Evolutionary conservation across 2,797 vertebrate genomes (phyloP).

Genomic region (Lepus oiostolus): DNA sequence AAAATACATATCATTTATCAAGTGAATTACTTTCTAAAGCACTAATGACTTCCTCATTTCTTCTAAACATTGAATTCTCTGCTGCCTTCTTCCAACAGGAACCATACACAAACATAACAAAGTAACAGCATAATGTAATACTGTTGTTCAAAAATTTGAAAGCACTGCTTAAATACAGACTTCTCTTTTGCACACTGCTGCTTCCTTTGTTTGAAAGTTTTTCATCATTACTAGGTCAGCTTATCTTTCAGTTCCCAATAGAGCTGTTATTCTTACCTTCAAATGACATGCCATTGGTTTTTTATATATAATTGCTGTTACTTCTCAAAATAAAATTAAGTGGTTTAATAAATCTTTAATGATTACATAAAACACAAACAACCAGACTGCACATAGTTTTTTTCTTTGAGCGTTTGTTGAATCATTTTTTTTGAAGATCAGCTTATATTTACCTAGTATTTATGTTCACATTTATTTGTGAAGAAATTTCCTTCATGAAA

Average conservation of each 20-base stretch:
- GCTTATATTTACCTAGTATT: not conserved
- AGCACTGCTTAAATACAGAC: not conserved
- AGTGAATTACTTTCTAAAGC: not conserved
- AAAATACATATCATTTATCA: not conserved
- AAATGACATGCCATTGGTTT: constrained; percentile 41
- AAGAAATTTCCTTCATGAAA: not conserved
- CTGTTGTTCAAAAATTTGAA: not conserved
- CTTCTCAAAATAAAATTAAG: constrained; percentile 75
- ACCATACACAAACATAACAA: not conserved
- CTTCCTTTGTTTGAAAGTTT: constrained; percentile 29
- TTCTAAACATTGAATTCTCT: not conserved
- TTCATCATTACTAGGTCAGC: constrained; percentile 19
- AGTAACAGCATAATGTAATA: not conserved
- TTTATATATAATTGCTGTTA: constrained; percentile 55
- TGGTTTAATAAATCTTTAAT: constrained; percentile 68
- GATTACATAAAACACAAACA: constrained; percentile 62
- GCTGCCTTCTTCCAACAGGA: not conserved
- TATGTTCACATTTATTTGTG: constrained; percentile 35
- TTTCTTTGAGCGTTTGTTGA: constrained; percentile 41
- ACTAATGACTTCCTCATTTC: not conserved
- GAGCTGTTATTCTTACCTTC: constrained; percentile 49
- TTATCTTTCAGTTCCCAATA: constrained; percentile 17
- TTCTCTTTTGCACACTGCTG: not conserved
- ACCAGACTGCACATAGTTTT: constrained; percentile 33
- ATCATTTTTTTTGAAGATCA: not conserved